A percentile compares a stretch with the other conserved stretches of the same genome.
phyloP scores from a whole-genome alignment of 2,797 vertebrate genomes.

The Podargus strigoides region DNA sequence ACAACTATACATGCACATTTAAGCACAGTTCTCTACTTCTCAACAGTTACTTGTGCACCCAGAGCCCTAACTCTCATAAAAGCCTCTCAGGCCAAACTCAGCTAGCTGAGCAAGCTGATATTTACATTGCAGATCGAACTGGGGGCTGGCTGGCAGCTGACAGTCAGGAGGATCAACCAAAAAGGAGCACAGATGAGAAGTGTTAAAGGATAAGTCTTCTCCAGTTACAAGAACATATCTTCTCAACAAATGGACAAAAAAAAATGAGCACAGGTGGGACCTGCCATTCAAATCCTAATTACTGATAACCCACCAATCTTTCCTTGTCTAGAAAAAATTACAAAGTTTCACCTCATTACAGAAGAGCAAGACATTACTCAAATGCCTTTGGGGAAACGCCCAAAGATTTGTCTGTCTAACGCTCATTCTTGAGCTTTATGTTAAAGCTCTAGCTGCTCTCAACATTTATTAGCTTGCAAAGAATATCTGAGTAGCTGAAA shows the following conservation, averaged over 20 bases:
- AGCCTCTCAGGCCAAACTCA: not conserved
- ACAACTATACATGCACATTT: accelerated
- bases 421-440: not conserved
- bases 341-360: not conserved
- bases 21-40: not conserved
- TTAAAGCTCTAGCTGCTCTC: not conserved
- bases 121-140: not conserved
- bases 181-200: not conserved
- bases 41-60: not conserved
- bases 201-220: not conserved
- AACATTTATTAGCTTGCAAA: not conserved
- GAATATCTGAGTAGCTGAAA: not conserved
- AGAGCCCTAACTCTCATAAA: not conserved
- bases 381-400: not conserved
- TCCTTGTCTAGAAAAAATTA: not conserved
- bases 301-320: not conserved
- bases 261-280: not conserved
- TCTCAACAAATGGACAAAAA: not conserved
- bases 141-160: not conserved
- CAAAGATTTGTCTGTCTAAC: not conserved
- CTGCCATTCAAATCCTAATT: not conserved
- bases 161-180: not conserved
- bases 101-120: not conserved
- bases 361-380: not conserved
- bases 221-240: not conserved